Base-by-base conservation (phyloP, 2,888 invertebrate species). In the Lagria hirta region DNA sequence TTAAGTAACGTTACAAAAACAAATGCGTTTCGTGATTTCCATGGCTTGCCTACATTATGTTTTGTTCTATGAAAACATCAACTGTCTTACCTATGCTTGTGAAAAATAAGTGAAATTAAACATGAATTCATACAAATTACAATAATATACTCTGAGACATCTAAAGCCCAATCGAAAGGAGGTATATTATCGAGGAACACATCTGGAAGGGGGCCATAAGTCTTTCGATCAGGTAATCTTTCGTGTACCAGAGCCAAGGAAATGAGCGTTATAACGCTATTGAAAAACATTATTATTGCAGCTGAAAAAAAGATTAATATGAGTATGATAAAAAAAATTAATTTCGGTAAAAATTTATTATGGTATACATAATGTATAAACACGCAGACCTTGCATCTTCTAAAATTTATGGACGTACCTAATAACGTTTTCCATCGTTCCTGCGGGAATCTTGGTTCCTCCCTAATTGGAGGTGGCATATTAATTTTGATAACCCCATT, bases 241-340 rank as follows among this genome's bases (percentile, higher is more conserved):
- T 94, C 92, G 74, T 94, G 93, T 47, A 91, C 86, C 67, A 89
- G 73, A 55, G 91, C 87, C 61, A 93, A 78, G 40, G 89, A 86
- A 64, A 83, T 74, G 45, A 83, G 79, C 48, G 83, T 82, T 56
- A 82, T 61, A 55, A 83, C 70, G 65, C 83, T 82, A 70, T 79
- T 82, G 56, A 79, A 73, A 58, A 75, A 71, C 71, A 83, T 74
- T 58, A 83, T 75, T 47, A 83, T 64, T 62, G 80, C 80, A 58
- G 81, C 81, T 80, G 73, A 23, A 75, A 75, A 30, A 52, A 55
- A 55, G n/a, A n/a, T n/a, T n/a, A n/a, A n/a, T n/a, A n/a, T n/a
- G 53, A 58, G 45, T n/a, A 30, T 15, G n/a, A 21, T 30, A 5
- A 13, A 27, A 13, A 27, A 27, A 11, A 8, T 27, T 2, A 4